Conservation (phyloP, 1,140 invertebrate genomes). For the Bombus polaris region DNA sequence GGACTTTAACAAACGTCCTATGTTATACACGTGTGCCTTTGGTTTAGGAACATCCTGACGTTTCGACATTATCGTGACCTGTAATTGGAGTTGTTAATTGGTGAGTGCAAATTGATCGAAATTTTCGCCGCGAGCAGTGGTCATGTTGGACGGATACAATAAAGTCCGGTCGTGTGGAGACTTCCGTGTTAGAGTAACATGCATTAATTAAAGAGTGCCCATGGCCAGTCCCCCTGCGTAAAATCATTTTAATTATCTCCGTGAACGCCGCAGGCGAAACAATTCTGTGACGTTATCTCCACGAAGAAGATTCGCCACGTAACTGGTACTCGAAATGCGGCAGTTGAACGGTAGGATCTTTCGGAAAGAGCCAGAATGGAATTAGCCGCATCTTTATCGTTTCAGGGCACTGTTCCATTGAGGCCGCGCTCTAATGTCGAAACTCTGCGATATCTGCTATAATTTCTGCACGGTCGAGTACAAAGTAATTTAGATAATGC, state of each 20-base stretch:
- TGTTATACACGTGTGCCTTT: not conserved
- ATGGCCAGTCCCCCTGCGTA: not conserved
- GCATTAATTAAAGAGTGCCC: slow-evolving; percentile 21
- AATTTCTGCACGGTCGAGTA: slow-evolving; percentile 37
- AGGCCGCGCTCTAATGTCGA: not conserved
- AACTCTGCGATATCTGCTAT: slow-evolving; percentile 32
- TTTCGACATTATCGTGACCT: not conserved
- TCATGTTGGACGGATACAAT: not conserved
- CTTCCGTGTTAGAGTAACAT: not conserved
- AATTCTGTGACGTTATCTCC: slow-evolving; percentile 2
- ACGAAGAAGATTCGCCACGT: not conserved
- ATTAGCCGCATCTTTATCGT: slow-evolving; percentile 45
- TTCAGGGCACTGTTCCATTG: slow-evolving; percentile 4
- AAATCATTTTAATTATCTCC: slow-evolving; percentile 35
- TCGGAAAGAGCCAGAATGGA: not conserved
- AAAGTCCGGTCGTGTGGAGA: not conserved
- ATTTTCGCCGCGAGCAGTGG: not conserved
- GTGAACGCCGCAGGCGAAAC: not conserved
- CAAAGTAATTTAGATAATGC: slow-evolving; percentile 64
- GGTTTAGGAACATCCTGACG: not conserved
- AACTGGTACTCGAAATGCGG: slow-evolving; percentile 8
- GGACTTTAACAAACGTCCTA: not conserved
- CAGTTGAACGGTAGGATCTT: not conserved
- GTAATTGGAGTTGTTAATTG: slow-evolving; percentile 7
- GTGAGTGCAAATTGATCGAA: not conserved